A percentile compares a stretch with the other conserved stretches of the same genome.
Evolutionary conservation across 2,888 invertebrate genomes (phyloP).

Genomic region (Abscondita cerata): DNA sequence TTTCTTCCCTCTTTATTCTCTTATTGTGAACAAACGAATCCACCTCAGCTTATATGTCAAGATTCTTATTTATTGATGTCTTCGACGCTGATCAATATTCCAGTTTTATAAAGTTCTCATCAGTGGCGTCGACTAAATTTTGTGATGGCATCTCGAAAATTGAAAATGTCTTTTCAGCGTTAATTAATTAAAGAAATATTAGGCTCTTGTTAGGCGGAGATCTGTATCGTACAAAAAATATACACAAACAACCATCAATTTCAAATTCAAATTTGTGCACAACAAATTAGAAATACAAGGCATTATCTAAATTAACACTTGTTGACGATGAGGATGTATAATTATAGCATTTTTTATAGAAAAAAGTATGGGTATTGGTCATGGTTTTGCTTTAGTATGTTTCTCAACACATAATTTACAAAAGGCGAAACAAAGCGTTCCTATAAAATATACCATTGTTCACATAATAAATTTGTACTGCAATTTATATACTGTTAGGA

Average conservation of each 20-base stretch:
- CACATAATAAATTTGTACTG: constrained; percentile 11
- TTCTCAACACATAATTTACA: constrained; percentile 33
- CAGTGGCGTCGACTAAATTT: constrained; percentile 7
- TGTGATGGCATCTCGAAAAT: not conserved
- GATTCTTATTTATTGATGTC: constrained; percentile 39
- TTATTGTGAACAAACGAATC: constrained; percentile 36
- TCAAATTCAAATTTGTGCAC: constrained; percentile 5
- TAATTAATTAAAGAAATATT: not conserved
- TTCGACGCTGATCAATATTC: constrained; percentile 26
- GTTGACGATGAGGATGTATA: constrained; percentile 22
- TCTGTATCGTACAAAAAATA: not conserved
- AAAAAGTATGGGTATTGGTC: constrained; percentile 33
- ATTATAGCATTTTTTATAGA: constrained; percentile 22
- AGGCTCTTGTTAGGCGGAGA: not conserved
- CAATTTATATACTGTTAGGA: not conserved
- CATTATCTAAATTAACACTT: constrained; percentile 28
- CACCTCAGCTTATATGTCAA: constrained; percentile 32
- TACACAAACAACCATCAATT: not conserved
- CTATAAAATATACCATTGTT: constrained; percentile 31
- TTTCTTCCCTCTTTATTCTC: constrained; percentile 29
- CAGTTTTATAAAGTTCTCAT: constrained; percentile 26
- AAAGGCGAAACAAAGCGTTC: constrained; percentile 24
- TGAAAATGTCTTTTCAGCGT: not conserved
- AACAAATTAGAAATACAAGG: constrained; percentile 10
- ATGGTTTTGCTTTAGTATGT: constrained; percentile 31